Evolutionary conservation across 2,113 vertebrate genomes (phyloP).

Genomic region (Chascanopsetta lugubris): DNA sequence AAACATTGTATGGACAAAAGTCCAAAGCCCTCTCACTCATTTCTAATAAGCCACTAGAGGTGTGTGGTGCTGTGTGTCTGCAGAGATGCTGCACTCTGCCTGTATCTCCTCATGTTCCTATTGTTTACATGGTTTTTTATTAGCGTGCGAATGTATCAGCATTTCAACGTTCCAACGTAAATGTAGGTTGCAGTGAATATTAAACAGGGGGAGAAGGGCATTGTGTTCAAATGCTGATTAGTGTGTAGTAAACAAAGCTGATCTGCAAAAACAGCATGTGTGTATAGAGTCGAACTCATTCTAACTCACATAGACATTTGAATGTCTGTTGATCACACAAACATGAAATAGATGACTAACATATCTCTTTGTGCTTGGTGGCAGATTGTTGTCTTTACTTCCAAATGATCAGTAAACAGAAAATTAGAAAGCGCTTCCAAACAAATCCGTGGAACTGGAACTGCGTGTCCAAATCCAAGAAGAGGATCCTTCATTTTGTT

Average conservation of each 20-base stretch:
- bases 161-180: too few relatives aligned
- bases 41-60: too few relatives aligned
- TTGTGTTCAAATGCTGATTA: slow-evolving; percentile 52
- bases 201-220: slow-evolving; percentile 30
- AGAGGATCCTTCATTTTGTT: too few relatives aligned
- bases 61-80: too few relatives aligned
- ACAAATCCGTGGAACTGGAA: slow-evolving; percentile 4
- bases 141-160: too few relatives aligned
- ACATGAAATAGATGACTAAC: background rate
- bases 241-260: slow-evolving; percentile 46
- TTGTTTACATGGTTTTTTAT: too few relatives aligned
- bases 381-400: slow-evolving; percentile 7
- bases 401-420: background rate
- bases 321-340: slow-evolving; percentile 19
- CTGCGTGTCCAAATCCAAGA: slow-evolving; percentile 41
- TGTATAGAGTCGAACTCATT: background rate
- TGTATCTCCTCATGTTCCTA: too few relatives aligned
- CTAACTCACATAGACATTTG: background rate
- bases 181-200: too few relatives aligned
- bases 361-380: background rate
- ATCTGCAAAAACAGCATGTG: slow-evolving; percentile 5
- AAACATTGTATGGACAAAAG: too few relatives aligned
- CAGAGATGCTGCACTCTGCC: too few relatives aligned
- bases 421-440: background rate
- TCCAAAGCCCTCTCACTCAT: too few relatives aligned